Percentiles rank a stretch among this genome's conserved stretches.
phyloP scores from a whole-genome alignment of 2,113 vertebrate genomes.

The Zosterops borbonicus region DNA sequence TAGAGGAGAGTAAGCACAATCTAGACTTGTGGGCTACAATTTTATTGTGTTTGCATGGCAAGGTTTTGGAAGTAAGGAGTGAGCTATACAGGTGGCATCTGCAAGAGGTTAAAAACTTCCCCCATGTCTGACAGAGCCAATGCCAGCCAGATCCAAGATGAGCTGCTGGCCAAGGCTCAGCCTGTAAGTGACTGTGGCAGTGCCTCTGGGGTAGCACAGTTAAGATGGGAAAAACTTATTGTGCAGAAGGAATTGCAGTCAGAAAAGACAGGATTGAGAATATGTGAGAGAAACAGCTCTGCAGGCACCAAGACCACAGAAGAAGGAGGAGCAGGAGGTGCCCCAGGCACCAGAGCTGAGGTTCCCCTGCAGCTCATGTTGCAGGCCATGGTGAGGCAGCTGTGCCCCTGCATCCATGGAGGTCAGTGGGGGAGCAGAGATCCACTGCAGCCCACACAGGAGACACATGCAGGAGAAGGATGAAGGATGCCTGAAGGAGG shows the following conservation, averaged over 20 bases:
- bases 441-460: neutral
- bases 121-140: neutral
- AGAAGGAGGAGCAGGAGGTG: neutral
- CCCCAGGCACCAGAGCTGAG: neutral
- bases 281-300: neutral
- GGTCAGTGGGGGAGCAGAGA: neutral
- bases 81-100: neutral
- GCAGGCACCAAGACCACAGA: neutral
- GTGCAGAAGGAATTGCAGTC: neutral
- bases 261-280: neutral
- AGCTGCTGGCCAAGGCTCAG: neutral
- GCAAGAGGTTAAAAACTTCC: neutral
- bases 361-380: fast-evolving
- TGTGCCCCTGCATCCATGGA: neutral
- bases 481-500: neutral
- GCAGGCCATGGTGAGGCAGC: neutral
- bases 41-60: neutral
- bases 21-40: neutral
- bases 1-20: neutral
- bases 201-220: neutral
- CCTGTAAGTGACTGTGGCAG: no score
- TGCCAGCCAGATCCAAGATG: neutral
- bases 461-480: neutral
- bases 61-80: neutral
- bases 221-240: neutral